Percentiles rank a stretch among this genome's conserved stretches.
These are phyloP conservation scores for Vireo griseus DNA, from an alignment of 2,797 vertebrate genomes.

Conservation along the genomic window DNA sequence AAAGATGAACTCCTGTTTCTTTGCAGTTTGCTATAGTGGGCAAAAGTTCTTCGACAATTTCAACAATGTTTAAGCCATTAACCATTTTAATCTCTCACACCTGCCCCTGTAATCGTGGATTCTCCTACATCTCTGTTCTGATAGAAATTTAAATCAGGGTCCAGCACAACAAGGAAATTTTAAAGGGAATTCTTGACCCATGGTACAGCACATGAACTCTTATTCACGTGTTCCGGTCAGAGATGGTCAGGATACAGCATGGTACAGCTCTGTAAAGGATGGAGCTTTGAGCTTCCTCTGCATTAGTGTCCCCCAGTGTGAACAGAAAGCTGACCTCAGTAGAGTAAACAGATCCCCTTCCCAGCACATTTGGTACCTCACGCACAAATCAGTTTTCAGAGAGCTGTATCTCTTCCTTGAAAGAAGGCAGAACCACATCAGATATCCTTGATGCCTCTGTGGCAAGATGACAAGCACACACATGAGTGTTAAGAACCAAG, in stretches of 20 bases:
- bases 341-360: not conserved
- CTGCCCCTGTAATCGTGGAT: not conserved
- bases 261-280: not conserved
- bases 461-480: not conserved
- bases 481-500: not conserved
- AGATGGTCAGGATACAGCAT: not conserved
- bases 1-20: not conserved
- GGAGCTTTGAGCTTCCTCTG: not conserved
- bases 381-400: not conserved
- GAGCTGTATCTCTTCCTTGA: not conserved
- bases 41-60: not conserved
- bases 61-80: not conserved
- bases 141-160: not conserved
- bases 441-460: not conserved
- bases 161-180: not conserved
- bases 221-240: not conserved
- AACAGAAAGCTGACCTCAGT: not conserved
- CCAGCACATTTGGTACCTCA: not conserved
- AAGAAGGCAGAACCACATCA: not conserved
- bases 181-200: not conserved
- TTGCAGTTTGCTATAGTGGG: not conserved
- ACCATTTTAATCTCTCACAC: not conserved
- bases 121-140: not conserved
- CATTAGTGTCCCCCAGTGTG: not conserved
- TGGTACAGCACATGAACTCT: not conserved